These are phyloP conservation scores for Crotalus viridis DNA, from an alignment of 2,113 vertebrate species.

Conservation along the genomic window DNA sequence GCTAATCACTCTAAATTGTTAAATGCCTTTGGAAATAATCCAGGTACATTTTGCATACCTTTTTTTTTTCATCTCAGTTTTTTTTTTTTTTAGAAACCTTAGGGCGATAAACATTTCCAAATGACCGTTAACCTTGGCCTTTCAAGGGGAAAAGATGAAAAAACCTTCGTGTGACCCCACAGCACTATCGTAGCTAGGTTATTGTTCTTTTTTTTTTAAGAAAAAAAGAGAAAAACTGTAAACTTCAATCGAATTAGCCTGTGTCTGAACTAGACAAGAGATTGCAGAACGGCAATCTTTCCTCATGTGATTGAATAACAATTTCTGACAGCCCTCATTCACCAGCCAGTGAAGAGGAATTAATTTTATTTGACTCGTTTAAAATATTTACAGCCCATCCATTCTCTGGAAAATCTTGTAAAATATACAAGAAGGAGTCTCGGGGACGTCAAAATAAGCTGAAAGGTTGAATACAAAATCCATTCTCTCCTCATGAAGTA, in stretches of 20 bases:
- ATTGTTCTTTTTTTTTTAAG: not conserved
- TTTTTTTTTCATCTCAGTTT: constrained; percentile 19
- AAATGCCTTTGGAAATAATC: constrained; percentile 36
- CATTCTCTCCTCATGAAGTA: not conserved
- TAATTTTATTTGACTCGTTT: not conserved
- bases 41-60: constrained; percentile 57
- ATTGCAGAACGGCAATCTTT: not conserved
- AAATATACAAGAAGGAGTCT: not conserved
- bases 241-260: not conserved
- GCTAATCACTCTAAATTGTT: constrained; percentile 53
- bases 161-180: not conserved
- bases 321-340: not conserved
- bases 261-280: not conserved
- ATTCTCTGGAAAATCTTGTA: not conserved
- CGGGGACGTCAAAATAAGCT: not conserved
- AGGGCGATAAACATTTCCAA: not conserved
- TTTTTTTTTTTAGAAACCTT: not conserved
- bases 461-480: not conserved
- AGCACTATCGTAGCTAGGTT: not conserved
- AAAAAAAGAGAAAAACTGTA: not conserved
- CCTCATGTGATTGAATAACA: not conserved
- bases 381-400: not conserved
- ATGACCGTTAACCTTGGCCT: too few species aligned
- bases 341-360: not conserved
- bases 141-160: not conserved